Percentiles rank a stretch among this genome's conserved stretches.
Evolutionary conservation across 2,888 invertebrate genomes (phyloP).

Genomic region (Omphaloscelis lunosa): DNA sequence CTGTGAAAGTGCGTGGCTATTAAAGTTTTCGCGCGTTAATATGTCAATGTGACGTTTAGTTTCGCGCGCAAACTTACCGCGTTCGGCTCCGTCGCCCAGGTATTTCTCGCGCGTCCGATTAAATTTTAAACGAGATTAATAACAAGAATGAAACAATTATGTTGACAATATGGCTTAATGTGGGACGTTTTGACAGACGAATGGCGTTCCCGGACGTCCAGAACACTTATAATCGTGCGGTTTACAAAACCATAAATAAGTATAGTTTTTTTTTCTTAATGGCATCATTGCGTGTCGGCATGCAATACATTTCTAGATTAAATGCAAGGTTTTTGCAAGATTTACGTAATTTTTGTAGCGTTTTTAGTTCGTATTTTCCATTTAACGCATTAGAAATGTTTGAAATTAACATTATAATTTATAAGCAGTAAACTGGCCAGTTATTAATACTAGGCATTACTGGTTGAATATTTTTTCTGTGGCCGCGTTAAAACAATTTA

Average conservation of each 20-base stretch:
- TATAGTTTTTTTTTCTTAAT: constrained; percentile 60
- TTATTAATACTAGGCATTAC: constrained; percentile 55
- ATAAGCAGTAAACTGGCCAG: constrained; percentile 49
- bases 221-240: constrained; percentile 57
- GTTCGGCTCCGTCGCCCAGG: constrained; percentile 64
- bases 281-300: constrained; percentile 67
- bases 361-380: constrained; percentile 56
- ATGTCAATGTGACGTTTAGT: constrained; percentile 79
- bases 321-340: constrained; percentile 66
- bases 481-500: constrained; percentile 36
- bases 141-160: constrained; percentile 76
- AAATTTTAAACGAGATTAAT: constrained; percentile 78
- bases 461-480: constrained; percentile 37
- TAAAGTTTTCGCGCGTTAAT: constrained; percentile 82
- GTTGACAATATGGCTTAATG: constrained; percentile 77
- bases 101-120: constrained; percentile 68
- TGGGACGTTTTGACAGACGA: constrained; percentile 67
- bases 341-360: constrained; percentile 60
- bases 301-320: constrained; percentile 64
- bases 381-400: constrained; percentile 63
- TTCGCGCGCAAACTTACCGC: constrained; percentile 73
- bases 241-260: constrained; percentile 64
- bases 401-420: constrained; percentile 62
- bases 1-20: constrained; percentile 76
- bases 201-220: constrained; percentile 57